Evolutionary conservation across 1,140 invertebrate genomes (phyloP).

Genomic region (Diuraphis noxia): DNA sequence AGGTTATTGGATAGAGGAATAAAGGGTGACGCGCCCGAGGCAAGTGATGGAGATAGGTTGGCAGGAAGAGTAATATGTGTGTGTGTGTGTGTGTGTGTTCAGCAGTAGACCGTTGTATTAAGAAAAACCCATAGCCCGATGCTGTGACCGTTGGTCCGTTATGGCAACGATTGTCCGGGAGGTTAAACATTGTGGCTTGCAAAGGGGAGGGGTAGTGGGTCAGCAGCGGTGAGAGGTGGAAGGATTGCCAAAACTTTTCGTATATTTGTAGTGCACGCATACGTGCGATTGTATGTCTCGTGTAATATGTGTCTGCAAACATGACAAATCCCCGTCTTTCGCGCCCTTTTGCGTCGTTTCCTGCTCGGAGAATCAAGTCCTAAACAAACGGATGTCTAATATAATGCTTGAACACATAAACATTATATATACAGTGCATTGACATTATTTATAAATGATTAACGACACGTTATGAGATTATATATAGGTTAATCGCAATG

Average conservation of each 20-base stretch:
- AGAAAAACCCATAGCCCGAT: background rate
- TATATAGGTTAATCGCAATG: background rate
- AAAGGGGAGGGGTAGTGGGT: background rate
- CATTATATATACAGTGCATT: background rate
- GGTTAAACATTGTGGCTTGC: background rate
- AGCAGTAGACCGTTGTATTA: constrained; percentile 17
- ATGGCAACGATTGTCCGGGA: constrained; percentile 36
- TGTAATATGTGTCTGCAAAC: constrained; percentile 13
- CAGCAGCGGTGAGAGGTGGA: background rate
- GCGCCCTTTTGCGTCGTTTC: background rate
- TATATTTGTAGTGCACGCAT: background rate
- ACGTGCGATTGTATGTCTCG: background rate
- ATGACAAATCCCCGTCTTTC: constrained; percentile 40
- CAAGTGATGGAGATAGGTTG: background rate
- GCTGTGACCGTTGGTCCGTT: background rate
- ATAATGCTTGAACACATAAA: background rate
- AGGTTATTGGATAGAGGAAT: background rate
- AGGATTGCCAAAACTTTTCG: constrained; percentile 30
- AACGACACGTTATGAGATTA: background rate
- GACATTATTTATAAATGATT: constrained; percentile 29
- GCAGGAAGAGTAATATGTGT: background rate
- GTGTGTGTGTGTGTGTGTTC: background rate
- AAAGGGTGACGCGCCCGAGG: background rate
- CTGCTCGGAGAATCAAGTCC: background rate
- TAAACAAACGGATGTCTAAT: constrained; percentile 21